Base-by-base conservation (phyloP, 1,140 invertebrate genomes). In the Camponotus floridanus region DNA sequence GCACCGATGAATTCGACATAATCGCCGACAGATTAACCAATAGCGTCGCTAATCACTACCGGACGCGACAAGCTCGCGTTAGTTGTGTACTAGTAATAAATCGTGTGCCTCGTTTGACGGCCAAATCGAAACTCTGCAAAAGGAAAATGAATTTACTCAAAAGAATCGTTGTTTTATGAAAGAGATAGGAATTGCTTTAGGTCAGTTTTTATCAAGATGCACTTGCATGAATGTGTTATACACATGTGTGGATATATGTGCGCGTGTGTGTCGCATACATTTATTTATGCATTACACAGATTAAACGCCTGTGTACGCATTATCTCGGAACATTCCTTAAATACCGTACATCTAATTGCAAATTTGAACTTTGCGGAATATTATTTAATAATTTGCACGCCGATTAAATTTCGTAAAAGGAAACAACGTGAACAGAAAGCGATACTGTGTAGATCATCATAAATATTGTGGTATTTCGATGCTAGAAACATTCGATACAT, bases 21-120 rank as follows among this genome's bases (percentile, higher is more conserved):
- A 90, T 90, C 89, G 89, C 89, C 78, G 89, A 90, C 89, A 90
- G 89, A 90, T 90, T 90, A 88, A 90, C 88, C 89, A 90, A 90
- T 90, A 90, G 89, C 88, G 88, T 90, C 88, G 89, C 88, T 90
- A 90, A 90, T 90, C 89, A 90, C 76, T 86, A 79, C 78, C 83
- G 80, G 86, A 36, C 76, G 70, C 86, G 86, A 85, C 86, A 64
- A 81, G 86, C 88, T 79, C 79, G 86, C 61, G 76, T 88, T 90
- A 81, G 89, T 87, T 90, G 78, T 85, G 83, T 86, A 83, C 86
- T 76, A 90, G 88, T 76, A 83, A 90, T 90, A 90, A 90, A 90
- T 90, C 76, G 78, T 64, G n/a, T 33, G 9, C 71, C n/a, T 11
- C 48, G 73, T 61, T 61, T 67, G 48, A 21, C 13, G 67, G 65